These are phyloP conservation scores for Laterallus jamaicensis DNA, from an alignment of 2,113 vertebrate species.

Conservation along the genomic window DNA sequence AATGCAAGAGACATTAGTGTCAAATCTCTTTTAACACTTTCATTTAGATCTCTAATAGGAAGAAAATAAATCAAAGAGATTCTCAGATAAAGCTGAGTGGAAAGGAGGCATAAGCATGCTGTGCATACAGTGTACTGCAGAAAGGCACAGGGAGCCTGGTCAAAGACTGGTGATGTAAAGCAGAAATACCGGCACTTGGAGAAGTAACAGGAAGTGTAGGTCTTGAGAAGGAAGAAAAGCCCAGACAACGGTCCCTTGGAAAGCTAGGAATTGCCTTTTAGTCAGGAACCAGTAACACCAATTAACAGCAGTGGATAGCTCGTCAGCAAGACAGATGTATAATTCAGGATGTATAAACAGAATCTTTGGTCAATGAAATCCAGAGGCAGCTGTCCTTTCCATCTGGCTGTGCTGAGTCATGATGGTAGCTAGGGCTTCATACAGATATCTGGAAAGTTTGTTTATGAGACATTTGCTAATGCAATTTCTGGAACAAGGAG, in stretches of 20 bases:
- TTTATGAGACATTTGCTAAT: not conserved
- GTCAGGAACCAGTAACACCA: not conserved
- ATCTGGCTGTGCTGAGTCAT: not conserved
- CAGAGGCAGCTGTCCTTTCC: not conserved
- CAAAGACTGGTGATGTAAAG: not conserved
- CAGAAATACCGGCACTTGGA: not conserved
- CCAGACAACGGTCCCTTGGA: not conserved
- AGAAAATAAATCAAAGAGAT: not conserved
- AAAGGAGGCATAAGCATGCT: not conserved
- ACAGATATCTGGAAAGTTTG: fast-evolving
- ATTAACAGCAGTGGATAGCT: not conserved
- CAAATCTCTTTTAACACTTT: not conserved
- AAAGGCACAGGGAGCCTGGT: not conserved
- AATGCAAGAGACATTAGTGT: not conserved
- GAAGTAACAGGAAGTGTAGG: not conserved
- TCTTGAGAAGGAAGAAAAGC: not conserved
- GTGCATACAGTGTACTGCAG: not conserved
- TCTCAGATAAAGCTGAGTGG: not conserved
- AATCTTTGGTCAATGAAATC: not conserved
- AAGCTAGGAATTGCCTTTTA: not conserved
- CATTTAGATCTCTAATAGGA: not conserved
- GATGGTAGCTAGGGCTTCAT: not conserved
- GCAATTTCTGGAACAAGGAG: not conserved
- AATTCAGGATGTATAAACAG: not conserved
- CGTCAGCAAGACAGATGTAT: fast-evolving